Base-by-base conservation (phyloP, 2,797 vertebrate species). In the Oophaga sylvatica region DNA sequence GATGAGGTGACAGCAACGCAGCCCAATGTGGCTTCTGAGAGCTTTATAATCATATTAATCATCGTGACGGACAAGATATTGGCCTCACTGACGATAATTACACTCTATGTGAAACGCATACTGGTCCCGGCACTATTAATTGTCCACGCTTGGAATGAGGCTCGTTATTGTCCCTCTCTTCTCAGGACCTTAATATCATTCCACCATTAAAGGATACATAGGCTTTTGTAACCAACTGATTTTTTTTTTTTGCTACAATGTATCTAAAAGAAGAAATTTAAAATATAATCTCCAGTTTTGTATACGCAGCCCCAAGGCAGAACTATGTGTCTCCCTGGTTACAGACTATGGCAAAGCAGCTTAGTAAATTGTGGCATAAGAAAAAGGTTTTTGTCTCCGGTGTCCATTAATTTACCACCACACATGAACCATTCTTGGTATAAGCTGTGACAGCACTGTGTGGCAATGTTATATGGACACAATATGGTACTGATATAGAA, bases 1-100 rank as follows among this genome's bases (percentile, higher is more conserved):
- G 15, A 35, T 15, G 68, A 53, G 11, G 79, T 75, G 85, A 81
- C 86, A 57, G 60, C 63, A 1, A 11, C 70, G 13, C 12, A 11
- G 79, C 86, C 20, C 19, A 56, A 15, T 22, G 60, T 15, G n/a
- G 79, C 56, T n/a, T n/a, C 71, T 20, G n/a, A n/a, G 26, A 59
- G 17, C 13, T 19, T 87, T 35, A 57, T 78, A 87, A 68, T 83
- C 71, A 15, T 35, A 83, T 78, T 83, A 83, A 87, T 87, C 86
- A 87, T 45, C 20, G 26, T 83, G 86, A 87, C 19, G 80, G 86
- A 83, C 80, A 70, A 77, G 80, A 45, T 68, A 67, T 59, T 68
- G 22, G 35, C 22, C 60, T 68, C 71, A 2, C 19, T 31, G 59
- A 35, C 76, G 59, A 81, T 83, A 78, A 83, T 87, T 87, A 57